A percentile compares a stretch with the other conserved stretches of the same genome.
These are phyloP conservation scores for Protodeltote pygarga DNA, from an alignment of 2,888 invertebrate species.

Conservation along the genomic window DNA sequence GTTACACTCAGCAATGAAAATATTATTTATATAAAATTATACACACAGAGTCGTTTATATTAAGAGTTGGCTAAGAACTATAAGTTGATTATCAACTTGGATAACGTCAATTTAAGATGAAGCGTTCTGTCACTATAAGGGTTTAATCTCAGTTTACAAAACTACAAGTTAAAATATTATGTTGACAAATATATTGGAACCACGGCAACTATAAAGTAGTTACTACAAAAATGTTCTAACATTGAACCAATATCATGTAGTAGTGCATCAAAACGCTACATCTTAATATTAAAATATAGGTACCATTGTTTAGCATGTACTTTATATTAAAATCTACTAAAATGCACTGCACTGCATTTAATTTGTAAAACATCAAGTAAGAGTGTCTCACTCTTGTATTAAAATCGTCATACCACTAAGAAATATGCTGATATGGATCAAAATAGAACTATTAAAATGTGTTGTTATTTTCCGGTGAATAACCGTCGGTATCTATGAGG, in stretches of 20 bases:
- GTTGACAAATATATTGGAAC: too few relatives aligned
- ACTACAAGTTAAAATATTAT: too few relatives aligned
- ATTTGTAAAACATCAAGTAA: neutral
- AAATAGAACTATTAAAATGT: neutral
- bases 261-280: too few relatives aligned
- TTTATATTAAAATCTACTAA: conserved; percentile 7
- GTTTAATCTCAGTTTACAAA: too few relatives aligned
- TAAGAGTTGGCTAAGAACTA: conserved; percentile 4
- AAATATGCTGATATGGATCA: neutral
- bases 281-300: conserved; percentile 1
- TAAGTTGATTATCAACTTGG: conserved; percentile 1
- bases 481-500: too few relatives aligned
- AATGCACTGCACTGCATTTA: neutral
- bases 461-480: neutral
- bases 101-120: conserved; percentile 3
- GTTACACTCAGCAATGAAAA: conserved; percentile 22
- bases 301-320: conserved; percentile 6
- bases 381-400: neutral
- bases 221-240: too few relatives aligned
- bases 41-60: conserved; percentile 10
- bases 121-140: too few relatives aligned
- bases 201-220: too few relatives aligned
- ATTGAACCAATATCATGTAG: too few relatives aligned
- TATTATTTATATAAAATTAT: conserved; percentile 20
- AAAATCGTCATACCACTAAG: neutral